These are phyloP conservation scores for Ceyx melanurus DNA, from an alignment of 2,113 vertebrate genomes.

Conservation along the genomic window DNA sequence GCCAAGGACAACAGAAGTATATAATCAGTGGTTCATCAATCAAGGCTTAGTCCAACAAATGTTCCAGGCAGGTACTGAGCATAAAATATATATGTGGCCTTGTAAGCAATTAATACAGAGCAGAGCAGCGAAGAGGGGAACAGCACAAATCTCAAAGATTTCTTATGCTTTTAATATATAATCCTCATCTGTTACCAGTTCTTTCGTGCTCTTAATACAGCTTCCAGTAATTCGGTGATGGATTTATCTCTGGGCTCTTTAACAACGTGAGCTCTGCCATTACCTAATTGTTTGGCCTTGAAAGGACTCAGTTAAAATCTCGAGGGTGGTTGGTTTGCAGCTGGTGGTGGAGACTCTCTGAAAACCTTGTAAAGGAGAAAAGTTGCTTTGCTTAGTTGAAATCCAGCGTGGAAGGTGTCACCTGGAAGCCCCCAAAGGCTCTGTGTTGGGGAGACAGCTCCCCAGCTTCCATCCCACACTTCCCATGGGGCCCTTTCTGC, in stretches of 20 bases:
- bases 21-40: conserved; percentile 70
- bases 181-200: conserved; percentile 47
- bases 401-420: rapidly evolving
- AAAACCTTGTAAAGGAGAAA: background rate
- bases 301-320: background rate
- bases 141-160: conserved; percentile 50
- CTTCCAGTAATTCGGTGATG: conserved; percentile 27
- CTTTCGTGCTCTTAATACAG: background rate
- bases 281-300: conserved; percentile 8
- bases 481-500: background rate
- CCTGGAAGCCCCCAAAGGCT: background rate
- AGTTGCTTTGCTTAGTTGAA: background rate
- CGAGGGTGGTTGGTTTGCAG: background rate
- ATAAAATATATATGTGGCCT: conserved; percentile 63
- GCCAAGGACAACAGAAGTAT: conserved; percentile 54
- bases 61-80: conserved; percentile 65
- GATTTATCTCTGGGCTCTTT: background rate
- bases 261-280: background rate
- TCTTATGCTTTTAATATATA: conserved; percentile 33
- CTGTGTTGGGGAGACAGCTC: background rate
- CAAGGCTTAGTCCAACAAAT: conserved; percentile 66
- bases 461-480: background rate
- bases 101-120: conserved; percentile 66
- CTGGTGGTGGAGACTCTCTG: background rate
- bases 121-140: conserved; percentile 4